These are phyloP conservation scores for Eugnorisma glareosa DNA, from an alignment of 2,888 invertebrate species.

Conservation along the genomic window DNA sequence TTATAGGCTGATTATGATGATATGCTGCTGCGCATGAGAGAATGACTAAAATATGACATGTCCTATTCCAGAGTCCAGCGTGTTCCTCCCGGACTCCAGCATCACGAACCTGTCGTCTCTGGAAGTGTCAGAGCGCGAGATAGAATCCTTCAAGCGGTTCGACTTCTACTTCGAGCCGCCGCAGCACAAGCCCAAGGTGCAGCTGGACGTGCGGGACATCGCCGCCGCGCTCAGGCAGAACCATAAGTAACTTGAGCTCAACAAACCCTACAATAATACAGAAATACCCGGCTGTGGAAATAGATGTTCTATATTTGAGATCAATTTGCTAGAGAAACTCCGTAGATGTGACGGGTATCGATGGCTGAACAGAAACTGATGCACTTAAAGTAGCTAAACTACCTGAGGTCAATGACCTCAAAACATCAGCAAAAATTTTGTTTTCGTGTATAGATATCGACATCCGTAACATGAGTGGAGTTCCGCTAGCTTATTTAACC, in stretches of 20 bases:
- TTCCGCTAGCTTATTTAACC: too few relatives aligned
- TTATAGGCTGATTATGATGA: too few relatives aligned
- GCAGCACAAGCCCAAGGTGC: constrained; percentile 91
- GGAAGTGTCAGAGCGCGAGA: constrained; percentile 95
- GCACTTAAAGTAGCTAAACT: too few relatives aligned
- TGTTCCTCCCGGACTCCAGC: constrained; percentile 95
- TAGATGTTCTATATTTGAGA: too few relatives aligned
- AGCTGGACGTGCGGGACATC: constrained; percentile 74
- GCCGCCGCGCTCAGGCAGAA: constrained; percentile 75
- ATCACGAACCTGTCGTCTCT: constrained; percentile 94
- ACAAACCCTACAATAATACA: background rate
- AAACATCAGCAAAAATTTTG: too few relatives aligned
- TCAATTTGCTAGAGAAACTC: too few relatives aligned
- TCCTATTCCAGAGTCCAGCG: constrained; percentile 87
- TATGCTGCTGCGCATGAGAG: too few relatives aligned
- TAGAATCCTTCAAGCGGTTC: constrained; percentile 96
- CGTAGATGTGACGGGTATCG: too few relatives aligned
- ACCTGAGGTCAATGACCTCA: too few relatives aligned
- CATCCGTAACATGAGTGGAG: too few relatives aligned
- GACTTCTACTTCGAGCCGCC: constrained; percentile 95
- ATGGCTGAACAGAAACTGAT: too few relatives aligned
- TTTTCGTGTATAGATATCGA: too few relatives aligned
- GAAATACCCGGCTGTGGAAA: background rate
- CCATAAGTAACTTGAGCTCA: constrained; percentile 42
- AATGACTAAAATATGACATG: background rate